A percentile compares a stretch with the other conserved stretches of the same genome.
Evolutionary conservation across 2,888 invertebrate genomes (phyloP).

Genomic region (Quadroppia sp.): DNA sequence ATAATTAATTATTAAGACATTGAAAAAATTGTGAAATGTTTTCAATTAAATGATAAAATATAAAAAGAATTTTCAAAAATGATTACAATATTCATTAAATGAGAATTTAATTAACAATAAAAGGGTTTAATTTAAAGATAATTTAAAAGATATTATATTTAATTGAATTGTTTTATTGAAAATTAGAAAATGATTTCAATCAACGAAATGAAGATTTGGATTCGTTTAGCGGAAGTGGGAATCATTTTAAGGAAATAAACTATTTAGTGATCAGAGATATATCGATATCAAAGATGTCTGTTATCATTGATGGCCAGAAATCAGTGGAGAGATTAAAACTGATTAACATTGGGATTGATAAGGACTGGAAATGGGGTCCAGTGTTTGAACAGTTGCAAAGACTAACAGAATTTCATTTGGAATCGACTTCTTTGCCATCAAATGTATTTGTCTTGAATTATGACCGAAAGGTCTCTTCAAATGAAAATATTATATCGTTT

Average conservation of each 20-base stretch:
- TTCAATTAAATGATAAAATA: not conserved
- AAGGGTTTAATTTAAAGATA: too few species aligned
- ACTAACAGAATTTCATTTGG: not conserved
- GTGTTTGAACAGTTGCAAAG: not conserved
- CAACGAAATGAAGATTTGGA: too few species aligned
- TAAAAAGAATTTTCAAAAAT: not conserved
- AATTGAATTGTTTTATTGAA: too few species aligned
- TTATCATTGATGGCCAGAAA: not conserved
- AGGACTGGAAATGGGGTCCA: not conserved
- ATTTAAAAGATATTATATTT: too few species aligned
- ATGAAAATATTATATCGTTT: slow-evolving; percentile 8
- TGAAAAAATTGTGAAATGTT: not conserved
- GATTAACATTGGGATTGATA: not conserved
- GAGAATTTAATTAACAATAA: too few species aligned
- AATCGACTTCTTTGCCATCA: not conserved
- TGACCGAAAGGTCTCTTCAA: not conserved
- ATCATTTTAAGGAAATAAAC: not conserved
- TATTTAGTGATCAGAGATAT: not conserved
- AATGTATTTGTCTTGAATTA: not conserved
- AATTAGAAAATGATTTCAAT: too few species aligned
- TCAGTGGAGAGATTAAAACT: not conserved
- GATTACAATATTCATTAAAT: too few species aligned
- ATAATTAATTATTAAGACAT: not conserved
- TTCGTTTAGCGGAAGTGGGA: too few species aligned
- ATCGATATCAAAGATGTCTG: not conserved